Evolutionary conservation across 2,113 vertebrate genomes (phyloP).

Genomic region (Mirza zaza): DNA sequence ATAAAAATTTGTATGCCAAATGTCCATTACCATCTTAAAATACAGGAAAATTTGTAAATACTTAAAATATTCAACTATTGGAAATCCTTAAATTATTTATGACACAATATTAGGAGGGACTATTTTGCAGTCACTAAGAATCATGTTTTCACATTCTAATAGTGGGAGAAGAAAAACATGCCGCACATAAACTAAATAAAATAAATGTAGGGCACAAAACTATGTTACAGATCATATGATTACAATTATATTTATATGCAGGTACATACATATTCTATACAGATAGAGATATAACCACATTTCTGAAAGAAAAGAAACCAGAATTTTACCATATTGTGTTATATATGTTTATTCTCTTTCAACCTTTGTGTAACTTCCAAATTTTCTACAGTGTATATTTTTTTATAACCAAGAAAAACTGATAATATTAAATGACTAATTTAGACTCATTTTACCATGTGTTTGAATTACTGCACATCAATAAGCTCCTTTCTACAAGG

Average conservation of each 20-base stretch:
- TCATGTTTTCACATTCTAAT: neutral
- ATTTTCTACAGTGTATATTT: neutral
- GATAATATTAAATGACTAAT: slow-evolving; percentile 40
- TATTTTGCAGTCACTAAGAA: neutral
- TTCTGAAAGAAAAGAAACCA: slow-evolving; percentile 9
- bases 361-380: neutral
- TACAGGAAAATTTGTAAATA: neutral
- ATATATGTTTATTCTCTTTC: neutral
- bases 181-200: neutral
- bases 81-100: neutral
- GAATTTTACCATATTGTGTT: neutral
- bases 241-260: neutral
- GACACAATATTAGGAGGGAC: neutral
- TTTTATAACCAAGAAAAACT: slow-evolving; percentile 6
- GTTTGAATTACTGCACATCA: slow-evolving; percentile 25
- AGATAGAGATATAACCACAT: neutral
- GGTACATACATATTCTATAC: too few species aligned
- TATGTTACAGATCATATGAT: neutral
- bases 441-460: slow-evolving; percentile 5
- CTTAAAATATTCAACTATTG: neutral
- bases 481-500: slow-evolving; percentile 21
- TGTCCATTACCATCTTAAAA: neutral
- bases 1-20: neutral
- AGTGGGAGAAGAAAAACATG: neutral
- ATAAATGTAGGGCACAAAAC: neutral